These are phyloP conservation scores for Crioceris asparagi DNA, from an alignment of 2,888 invertebrate species.

Conservation along the genomic window DNA sequence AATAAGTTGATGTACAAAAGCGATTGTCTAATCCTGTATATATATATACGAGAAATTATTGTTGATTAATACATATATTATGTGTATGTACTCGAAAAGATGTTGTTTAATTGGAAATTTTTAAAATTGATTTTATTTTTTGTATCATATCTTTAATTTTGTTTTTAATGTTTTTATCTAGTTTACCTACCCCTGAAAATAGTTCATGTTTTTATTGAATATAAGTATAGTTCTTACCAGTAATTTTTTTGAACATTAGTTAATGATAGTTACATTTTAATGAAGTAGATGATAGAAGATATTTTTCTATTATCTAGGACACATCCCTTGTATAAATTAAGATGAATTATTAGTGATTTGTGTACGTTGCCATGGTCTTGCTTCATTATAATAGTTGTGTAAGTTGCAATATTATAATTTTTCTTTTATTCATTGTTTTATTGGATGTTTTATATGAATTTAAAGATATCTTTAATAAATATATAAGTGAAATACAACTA, in stretches of 20 bases:
- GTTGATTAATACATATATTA: too few relatives aligned
- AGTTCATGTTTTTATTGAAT: slow-evolving; percentile 1
- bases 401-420: slow-evolving; percentile 26
- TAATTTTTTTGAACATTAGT: slow-evolving; percentile 1
- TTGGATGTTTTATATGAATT: slow-evolving; percentile 29
- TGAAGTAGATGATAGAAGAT: not conserved
- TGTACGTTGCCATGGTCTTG: slow-evolving; percentile 31
- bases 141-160: too few relatives aligned
- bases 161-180: too few relatives aligned
- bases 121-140: too few relatives aligned
- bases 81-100: too few relatives aligned
- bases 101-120: too few relatives aligned
- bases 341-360: slow-evolving; percentile 24
- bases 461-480: slow-evolving; percentile 21
- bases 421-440: slow-evolving; percentile 23
- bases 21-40: too few relatives aligned
- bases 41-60: too few relatives aligned
- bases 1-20: too few relatives aligned
- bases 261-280: slow-evolving; percentile 1
- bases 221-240: too few relatives aligned
- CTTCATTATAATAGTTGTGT: slow-evolving; percentile 23
- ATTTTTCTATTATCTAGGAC: slow-evolving; percentile 13
- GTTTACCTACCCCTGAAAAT: too few relatives aligned
- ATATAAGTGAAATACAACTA: slow-evolving; percentile 18
- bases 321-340: slow-evolving; percentile 22